Base-by-base conservation (phyloP, 2,797 vertebrate genomes). In the Pseudocheirus occidentalis region DNA sequence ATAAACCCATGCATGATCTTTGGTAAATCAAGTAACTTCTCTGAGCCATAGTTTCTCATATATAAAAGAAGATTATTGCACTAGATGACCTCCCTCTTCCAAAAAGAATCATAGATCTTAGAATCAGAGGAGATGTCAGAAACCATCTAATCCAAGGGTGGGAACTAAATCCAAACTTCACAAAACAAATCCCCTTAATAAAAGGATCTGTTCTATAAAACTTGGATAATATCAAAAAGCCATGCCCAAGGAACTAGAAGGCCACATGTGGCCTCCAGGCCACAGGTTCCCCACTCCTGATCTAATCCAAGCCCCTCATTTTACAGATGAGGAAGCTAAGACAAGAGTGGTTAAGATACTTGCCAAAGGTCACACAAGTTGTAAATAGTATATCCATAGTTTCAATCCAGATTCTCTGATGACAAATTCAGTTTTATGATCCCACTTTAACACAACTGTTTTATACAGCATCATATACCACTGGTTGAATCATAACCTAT, bases 401-500 rank as follows among this genome's bases (percentile, higher is more conserved):
- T 93, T 24, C 9, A 91, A 29, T 14, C 7, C 12, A 31, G 0
- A 7, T 53, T 73, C 55, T 94, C 54, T 93, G 14, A 81, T 40
- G 31, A 93, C 24, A 29, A 58, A 89, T 1, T 73, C n/a, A 24
- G 66, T 73, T 73, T 73, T 81, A 81, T 81, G 66, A 87, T 50
- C 73, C 24, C 40, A 87, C 73, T 50, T 87, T 50, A 28, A 52
- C 29, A 40, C 21, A 87, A 27, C 57, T 21, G 14, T 34, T 24
- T 91, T 40, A 66, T 27, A 57, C 58, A 95, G 56, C 29, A 73
- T 34, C 52, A 27, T 9, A 16, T 12, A 81, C 34, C 90, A 54
- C 16, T 24, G 24, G 94, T n/a, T 10, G 24, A 87, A 28, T 27
- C 40, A 93, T 94, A 96, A 90, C 54, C 95, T 11, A 90, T n/a